Evolutionary conservation across 37 sponge, comb jelly and placozoan genomes (phyloP), one percentile per base, ranked within the genome.

Genomic region (Eunapius fragilis): DNA sequence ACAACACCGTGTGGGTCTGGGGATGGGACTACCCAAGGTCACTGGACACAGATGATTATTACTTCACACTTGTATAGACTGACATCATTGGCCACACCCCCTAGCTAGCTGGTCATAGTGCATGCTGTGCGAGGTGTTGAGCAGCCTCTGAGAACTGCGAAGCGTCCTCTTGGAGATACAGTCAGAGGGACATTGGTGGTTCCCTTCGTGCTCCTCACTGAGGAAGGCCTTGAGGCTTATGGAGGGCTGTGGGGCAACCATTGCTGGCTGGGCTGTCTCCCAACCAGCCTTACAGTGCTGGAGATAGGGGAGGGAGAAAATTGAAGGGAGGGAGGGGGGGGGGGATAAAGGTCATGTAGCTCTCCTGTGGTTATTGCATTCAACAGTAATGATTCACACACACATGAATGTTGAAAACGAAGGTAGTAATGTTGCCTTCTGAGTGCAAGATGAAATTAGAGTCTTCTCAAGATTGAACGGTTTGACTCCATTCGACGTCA

Each of bases 211-310:
- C n/a, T n/a, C n/a, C n/a, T n/a, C n/a, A n/a, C n/a, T 74, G 75
- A 80, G 67, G 75, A 75, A 47, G 13, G 87, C 77, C 71, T 77
- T 81, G 45, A 91, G 92, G 71, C 78, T 81, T 7, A 87, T 26
- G n/a, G 80, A 32, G 26, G 86, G 70, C 37, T 87, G 84, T 24
- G 92, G 75, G 19, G 87, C 87, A 0, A 91, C 34, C 5, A 50
- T 80, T 22, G 86, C 41, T 27, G 92, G 92, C 81, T 72, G 41
- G 49, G 92, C 88, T 33, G 80, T 75, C 83, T 87, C 80, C 92
- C 92, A 91, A 11, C 92, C 92, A 19, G 85, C 80, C 69, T 80
- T 75, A 74, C 92, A 91, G 71, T 91, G 92, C 92, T 91, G 87
- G 25, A 77, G 47, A 9, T 4, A 25, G 26, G 72, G 28, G 10